Percentiles rank a stretch among this genome's conserved stretches.
phyloP scores from a whole-genome alignment of 2,888 invertebrate species.

The Eupithecia exiguata region DNA sequence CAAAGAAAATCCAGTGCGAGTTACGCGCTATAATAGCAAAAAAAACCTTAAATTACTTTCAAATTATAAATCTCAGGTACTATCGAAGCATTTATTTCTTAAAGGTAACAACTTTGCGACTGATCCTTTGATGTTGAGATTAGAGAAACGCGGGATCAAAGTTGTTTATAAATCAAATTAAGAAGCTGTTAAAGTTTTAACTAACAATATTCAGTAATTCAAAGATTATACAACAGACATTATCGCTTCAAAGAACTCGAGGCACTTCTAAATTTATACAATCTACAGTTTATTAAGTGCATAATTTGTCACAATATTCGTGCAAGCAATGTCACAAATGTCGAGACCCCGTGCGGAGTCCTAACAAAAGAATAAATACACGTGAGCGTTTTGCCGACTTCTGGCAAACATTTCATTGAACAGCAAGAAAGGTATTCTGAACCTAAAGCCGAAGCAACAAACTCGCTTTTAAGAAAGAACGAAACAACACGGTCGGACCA shows the following conservation, averaged over 20 bases:
- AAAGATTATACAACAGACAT: not conserved
- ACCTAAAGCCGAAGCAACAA: slow-evolving; percentile 46
- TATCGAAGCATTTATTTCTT: slow-evolving; percentile 4
- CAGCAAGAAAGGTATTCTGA: slow-evolving; percentile 43
- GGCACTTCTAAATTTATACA: not conserved
- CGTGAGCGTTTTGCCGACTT: slow-evolving; percentile 63
- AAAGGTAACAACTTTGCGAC: not conserved
- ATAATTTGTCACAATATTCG: slow-evolving; percentile 49
- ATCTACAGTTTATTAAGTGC: slow-evolving; percentile 13
- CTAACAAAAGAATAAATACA: slow-evolving; percentile 68
- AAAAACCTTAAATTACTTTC: too few relatives aligned
- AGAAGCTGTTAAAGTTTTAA: slow-evolving; percentile 20
- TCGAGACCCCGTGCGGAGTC: slow-evolving; percentile 50
- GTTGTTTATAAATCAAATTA: slow-evolving; percentile 19
- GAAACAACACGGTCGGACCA: slow-evolving; percentile 32
- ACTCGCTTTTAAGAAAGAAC: slow-evolving; percentile 46
- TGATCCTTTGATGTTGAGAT: slow-evolving; percentile 20
- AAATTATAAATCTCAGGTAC: not conserved
- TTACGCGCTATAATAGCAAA: too few relatives aligned
- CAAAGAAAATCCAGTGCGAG: too few relatives aligned
- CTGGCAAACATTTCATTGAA: slow-evolving; percentile 57
- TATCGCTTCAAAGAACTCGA: not conserved
- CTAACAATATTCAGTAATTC: not conserved
- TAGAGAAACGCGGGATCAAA: slow-evolving; percentile 18
- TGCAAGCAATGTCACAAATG: slow-evolving; percentile 57